Evolutionary conservation across 2,113 vertebrate genomes (phyloP).

Genomic region (Petromus typicus): DNA sequence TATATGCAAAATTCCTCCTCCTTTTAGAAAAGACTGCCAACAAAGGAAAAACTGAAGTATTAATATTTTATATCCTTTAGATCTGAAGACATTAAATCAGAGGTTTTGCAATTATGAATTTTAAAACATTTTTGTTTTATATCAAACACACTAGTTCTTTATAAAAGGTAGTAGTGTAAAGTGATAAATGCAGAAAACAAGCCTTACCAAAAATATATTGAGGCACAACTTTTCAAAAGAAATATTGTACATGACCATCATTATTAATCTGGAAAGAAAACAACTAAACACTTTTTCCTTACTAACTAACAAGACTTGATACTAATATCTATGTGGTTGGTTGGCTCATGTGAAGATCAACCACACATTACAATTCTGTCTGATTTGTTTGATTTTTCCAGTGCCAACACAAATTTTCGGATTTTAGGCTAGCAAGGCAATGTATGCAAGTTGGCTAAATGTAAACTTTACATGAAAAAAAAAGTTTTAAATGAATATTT

Average conservation of each 20-base stretch:
- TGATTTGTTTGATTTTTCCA: constrained; percentile 21
- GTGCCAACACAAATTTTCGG: background rate
- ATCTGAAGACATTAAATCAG: constrained; percentile 84
- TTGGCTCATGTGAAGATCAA: background rate
- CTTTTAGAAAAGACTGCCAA: constrained; percentile 88
- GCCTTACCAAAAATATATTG: constrained; percentile 69
- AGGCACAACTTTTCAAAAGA: constrained; percentile 48
- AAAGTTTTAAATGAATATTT: constrained; percentile 55
- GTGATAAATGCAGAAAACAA: constrained; percentile 72
- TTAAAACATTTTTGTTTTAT: constrained; percentile 72
- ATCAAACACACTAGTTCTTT: constrained; percentile 72
- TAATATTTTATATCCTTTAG: constrained; percentile 81
- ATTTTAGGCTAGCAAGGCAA: constrained; percentile 16
- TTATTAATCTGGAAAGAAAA: constrained; percentile 29
- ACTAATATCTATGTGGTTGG: constrained; percentile 13
- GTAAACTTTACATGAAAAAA: constrained; percentile 54
- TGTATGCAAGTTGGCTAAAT: background rate
- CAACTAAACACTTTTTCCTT: background rate
- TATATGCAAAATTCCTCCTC: constrained; percentile 87
- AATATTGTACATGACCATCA: constrained; percentile 38
- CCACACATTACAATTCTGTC: background rate
- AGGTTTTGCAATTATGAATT: constrained; percentile 76
- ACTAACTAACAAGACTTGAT: constrained; percentile 1
- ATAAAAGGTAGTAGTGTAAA: constrained; percentile 76
- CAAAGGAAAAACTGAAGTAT: constrained; percentile 82